phyloP scores from a whole-genome alignment of 2,797 vertebrate genomes.

The Macrochelys suwanniensis region DNA sequence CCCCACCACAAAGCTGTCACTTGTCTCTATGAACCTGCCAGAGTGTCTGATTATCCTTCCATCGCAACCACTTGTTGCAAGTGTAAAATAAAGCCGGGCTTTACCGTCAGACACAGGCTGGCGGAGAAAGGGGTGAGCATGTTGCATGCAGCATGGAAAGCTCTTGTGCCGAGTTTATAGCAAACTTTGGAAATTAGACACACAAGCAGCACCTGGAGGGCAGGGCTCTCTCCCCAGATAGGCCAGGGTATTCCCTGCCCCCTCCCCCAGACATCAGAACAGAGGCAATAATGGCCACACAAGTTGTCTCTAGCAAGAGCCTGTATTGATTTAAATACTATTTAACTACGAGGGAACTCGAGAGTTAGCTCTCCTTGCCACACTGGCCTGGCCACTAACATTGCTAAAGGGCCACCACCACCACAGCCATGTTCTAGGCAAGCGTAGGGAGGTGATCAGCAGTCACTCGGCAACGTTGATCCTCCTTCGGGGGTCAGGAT shows the following conservation, averaged over 20 bases:
- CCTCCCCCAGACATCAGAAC: no score
- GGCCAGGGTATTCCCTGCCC: no score
- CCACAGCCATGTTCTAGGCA: not conserved
- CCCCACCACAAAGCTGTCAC: not conserved
- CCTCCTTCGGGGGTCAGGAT: no score
- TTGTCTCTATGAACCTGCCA: not conserved
- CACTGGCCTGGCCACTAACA: not conserved
- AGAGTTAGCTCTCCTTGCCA: not conserved
- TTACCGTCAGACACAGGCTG: not conserved
- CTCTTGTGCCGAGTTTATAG: not conserved
- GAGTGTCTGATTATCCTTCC: no score
- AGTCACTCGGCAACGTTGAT: not conserved
- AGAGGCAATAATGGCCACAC: not conserved
- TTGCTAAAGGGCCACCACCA: not conserved
- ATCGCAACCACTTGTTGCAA: not conserved
- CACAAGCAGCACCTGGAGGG: not conserved
- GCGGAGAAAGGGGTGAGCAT: not conserved
- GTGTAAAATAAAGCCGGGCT: not conserved
- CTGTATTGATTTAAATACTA: not conserved
- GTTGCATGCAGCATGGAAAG: not conserved
- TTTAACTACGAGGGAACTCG: not conserved
- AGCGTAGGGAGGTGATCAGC: not conserved
- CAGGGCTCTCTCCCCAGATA: not conserved
- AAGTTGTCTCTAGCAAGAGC: not conserved
- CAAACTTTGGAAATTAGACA: not conserved